Conservation (phyloP, 1,140 invertebrate species). For the Leptonema lineaticorne region DNA sequence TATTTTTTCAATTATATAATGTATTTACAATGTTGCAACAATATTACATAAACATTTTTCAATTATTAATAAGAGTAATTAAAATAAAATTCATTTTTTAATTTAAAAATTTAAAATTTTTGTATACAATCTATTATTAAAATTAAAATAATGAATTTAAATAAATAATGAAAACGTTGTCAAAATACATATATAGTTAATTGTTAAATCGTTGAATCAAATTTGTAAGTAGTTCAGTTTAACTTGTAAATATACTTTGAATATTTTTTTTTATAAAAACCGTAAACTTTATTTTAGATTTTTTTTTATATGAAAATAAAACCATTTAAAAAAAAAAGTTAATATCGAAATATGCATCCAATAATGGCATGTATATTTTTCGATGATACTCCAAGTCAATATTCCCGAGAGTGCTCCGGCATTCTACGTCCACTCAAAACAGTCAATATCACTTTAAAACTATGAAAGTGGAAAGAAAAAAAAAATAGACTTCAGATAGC, state of each 20-base stretch:
- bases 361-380: background rate
- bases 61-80: too few species aligned
- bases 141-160: too few species aligned
- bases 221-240: too few species aligned
- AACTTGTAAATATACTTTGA: too few species aligned
- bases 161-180: too few species aligned
- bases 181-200: too few species aligned
- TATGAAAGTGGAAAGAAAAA: too few species aligned
- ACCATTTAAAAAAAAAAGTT: background rate
- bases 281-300: background rate
- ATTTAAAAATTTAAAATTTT: background rate
- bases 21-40: background rate
- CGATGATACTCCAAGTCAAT: background rate
- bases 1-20: too few species aligned
- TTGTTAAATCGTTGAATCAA: too few species aligned
- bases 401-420: background rate
- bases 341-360: background rate
- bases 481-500: background rate
- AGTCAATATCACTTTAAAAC: constrained; percentile 25
- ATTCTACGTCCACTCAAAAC: constrained; percentile 2
- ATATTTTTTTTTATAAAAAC: too few species aligned
- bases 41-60: background rate
- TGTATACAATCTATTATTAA: background rate
- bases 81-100: background rate
- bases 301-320: background rate